Evolutionary conservation across 2,113 vertebrate genomes (phyloP).

Genomic region (Trogon surrucura): DNA sequence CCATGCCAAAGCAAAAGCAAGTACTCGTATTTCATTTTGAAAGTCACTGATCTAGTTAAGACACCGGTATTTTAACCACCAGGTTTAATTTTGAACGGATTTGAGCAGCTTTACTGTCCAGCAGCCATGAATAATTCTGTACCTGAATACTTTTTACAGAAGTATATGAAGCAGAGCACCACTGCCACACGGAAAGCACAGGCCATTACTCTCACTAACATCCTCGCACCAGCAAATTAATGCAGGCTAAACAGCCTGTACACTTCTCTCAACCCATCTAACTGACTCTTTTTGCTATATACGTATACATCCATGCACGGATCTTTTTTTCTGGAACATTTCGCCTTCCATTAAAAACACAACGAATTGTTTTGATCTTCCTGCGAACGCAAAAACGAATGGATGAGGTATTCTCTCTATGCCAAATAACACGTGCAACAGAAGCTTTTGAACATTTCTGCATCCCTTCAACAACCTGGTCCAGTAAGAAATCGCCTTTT

Average conservation of each 20-base stretch:
- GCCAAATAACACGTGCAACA: background rate
- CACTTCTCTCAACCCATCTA: background rate
- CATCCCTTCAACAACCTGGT: background rate
- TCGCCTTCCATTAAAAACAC: background rate
- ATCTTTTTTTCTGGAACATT: background rate
- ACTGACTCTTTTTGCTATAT: background rate
- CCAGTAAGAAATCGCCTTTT: background rate
- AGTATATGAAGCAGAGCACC: background rate
- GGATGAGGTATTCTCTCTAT: background rate
- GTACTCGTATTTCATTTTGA: background rate
- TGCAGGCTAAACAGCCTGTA: background rate
- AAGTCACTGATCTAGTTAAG: slow-evolving; percentile 19
- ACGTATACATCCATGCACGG: fast-evolving
- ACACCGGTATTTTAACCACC: slow-evolving; percentile 1
- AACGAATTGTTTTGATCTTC: background rate
- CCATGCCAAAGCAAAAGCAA: background rate
- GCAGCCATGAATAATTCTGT: slow-evolving; percentile 17
- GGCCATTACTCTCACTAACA: background rate
- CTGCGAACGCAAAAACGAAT: background rate
- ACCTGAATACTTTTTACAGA: background rate
- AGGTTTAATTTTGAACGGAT: slow-evolving; percentile 37
- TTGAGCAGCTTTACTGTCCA: slow-evolving; percentile 26
- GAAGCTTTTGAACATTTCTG: background rate
- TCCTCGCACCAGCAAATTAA: background rate
- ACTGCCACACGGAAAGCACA: background rate